Evolutionary conservation across 2,113 vertebrate genomes (phyloP).

Genomic region (Vulpes ferrilata): DNA sequence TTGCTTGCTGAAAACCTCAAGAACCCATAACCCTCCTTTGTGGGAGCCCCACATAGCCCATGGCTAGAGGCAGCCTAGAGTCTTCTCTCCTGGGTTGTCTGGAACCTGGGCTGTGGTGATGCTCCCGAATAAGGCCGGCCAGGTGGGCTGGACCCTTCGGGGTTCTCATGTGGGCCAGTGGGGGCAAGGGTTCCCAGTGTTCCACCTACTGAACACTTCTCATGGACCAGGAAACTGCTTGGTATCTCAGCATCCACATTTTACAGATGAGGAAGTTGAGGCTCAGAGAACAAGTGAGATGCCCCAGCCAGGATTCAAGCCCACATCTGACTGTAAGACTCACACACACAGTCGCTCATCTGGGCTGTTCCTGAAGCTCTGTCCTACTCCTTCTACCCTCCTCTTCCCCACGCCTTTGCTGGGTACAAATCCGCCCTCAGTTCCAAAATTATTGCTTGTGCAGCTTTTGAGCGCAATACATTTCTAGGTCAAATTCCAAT

Average conservation of each 20-base stretch:
- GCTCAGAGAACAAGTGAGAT: background rate
- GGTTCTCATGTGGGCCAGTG: background rate
- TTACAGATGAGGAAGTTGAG: conserved; percentile 14
- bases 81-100: background rate
- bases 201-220: background rate
- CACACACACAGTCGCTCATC: background rate
- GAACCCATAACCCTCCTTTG: background rate
- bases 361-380: background rate
- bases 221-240: background rate
- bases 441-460: background rate
- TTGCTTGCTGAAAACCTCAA: background rate
- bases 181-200: background rate
- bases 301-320: background rate
- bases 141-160: background rate
- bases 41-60: background rate
- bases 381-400: too few species aligned
- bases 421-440: background rate
- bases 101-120: background rate
- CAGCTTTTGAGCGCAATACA: background rate
- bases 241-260: background rate
- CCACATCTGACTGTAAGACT: background rate
- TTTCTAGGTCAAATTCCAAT: background rate
- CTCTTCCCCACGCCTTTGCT: background rate
- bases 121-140: background rate
- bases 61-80: too few species aligned